Evolutionary conservation across 2,888 invertebrate genomes (phyloP).

Genomic region (Halocaridina rubra): DNA sequence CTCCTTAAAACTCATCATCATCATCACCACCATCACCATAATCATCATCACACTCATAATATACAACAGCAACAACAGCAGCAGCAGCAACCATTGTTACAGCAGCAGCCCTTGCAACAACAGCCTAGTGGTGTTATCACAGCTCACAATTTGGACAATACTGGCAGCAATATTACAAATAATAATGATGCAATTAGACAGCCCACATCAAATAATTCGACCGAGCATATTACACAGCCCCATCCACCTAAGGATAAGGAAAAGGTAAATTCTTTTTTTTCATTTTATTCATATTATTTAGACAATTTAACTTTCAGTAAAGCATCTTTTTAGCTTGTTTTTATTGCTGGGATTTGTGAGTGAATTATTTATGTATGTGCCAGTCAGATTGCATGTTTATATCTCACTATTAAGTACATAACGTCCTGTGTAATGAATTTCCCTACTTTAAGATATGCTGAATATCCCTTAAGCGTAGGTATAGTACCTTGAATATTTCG

Average conservation of each 20-base stretch:
- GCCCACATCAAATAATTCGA: not conserved
- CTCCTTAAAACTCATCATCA: constrained; percentile 40
- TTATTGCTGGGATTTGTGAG: too few relatives aligned
- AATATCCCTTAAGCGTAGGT: too few relatives aligned
- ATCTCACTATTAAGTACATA: too few relatives aligned
- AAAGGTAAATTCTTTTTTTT: too few relatives aligned
- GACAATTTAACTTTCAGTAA: not conserved
- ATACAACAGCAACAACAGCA: constrained; percentile 4
- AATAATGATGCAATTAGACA: constrained; percentile 25
- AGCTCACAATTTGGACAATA: constrained; percentile 29
- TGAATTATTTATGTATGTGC: too few relatives aligned
- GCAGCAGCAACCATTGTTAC: constrained; percentile 9
- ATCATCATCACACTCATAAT: constrained; percentile 9
- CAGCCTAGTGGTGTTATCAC: constrained; percentile 11
- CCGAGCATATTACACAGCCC: constrained; percentile 32
- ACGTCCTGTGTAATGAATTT: too few relatives aligned
- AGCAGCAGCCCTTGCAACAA: constrained; percentile 16
- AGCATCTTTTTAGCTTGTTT: too few relatives aligned
- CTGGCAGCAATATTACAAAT: constrained; percentile 31
- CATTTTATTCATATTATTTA: not conserved
- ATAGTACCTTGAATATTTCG: too few relatives aligned
- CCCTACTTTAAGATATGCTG: too few relatives aligned
- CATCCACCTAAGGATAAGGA: constrained; percentile 39
- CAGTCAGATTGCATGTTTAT: too few relatives aligned
- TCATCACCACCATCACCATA: constrained; percentile 39